Conservation (phyloP, 2,888 invertebrate genomes). For the Nomada lathburiana region DNA sequence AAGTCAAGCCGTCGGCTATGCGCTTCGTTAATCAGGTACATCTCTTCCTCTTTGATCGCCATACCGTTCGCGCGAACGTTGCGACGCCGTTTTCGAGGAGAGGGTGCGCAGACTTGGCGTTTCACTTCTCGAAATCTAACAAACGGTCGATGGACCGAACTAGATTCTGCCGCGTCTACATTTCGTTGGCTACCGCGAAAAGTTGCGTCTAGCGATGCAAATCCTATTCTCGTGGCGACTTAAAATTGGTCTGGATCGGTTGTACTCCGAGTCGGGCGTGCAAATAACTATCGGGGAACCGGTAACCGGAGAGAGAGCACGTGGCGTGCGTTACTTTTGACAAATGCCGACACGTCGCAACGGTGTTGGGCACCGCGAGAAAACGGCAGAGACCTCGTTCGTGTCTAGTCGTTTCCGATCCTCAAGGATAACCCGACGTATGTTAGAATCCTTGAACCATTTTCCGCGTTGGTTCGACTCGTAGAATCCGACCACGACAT, state of each 20-base stretch:
- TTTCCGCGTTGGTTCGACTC: slow-evolving; percentile 39
- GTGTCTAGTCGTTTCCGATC: slow-evolving; percentile 41
- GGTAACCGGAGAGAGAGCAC: background rate
- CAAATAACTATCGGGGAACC: slow-evolving; percentile 3
- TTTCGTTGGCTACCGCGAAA: background rate
- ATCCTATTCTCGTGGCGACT: background rate
- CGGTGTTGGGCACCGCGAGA: slow-evolving; percentile 1
- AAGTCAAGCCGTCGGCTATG: slow-evolving; percentile 34
- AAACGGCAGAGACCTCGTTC: slow-evolving; percentile 30
- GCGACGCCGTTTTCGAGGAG: too few species aligned
- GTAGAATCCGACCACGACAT: slow-evolving; percentile 16
- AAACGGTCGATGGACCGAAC: too few species aligned
- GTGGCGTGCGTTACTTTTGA: background rate
- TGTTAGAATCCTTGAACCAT: slow-evolving; percentile 63
- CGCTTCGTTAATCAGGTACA: slow-evolving; percentile 63
- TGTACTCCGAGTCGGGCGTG: background rate
- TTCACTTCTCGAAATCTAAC: too few species aligned
- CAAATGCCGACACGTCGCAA: slow-evolving; percentile 2
- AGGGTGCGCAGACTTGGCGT: too few species aligned
- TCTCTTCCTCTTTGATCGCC: too few species aligned
- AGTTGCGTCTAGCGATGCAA: too few species aligned
- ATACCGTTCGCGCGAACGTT: too few species aligned
- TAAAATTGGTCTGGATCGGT: background rate
- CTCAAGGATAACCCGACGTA: slow-evolving; percentile 51
- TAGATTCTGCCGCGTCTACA: too few species aligned